Evolutionary conservation across 2,113 vertebrate genomes (phyloP), one percentile per base, ranked within the genome.

Genomic region (Hypanus sabinus): DNA sequence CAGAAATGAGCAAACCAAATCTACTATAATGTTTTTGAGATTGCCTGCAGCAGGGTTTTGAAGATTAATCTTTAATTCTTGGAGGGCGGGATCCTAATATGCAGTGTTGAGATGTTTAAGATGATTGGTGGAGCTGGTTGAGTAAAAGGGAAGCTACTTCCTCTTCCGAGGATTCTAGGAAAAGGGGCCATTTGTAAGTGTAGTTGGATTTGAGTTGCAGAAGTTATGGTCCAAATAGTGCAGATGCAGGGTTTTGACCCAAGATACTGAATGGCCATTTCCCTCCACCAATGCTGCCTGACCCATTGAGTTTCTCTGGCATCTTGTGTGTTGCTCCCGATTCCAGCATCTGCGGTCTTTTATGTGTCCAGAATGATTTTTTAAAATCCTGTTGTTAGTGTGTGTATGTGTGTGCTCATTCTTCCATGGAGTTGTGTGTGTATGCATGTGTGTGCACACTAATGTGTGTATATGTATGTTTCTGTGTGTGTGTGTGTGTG

Each of bases 31-130:
- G 55, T 60, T 60, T n/a, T 16, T 30, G 27, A 27, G 27, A 30
- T 33, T 88, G 30, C 57, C 62, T 30, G 60, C 14, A 62, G 60
- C 85, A 62, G 5, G 62, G 30, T 33, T 65, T 33, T 30, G 57
- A 60, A 88, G 57, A 88, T 65, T n/a, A 88, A 88, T n/a, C 27
- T 87, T 87, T 57, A 88, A 65, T 62, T 30, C 85, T 57, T 65
- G 85, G 30, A 30, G 57, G n/a, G n/a, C n/a, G 14, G 27, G 62
- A 57, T 8, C 20, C 22, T 46, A 55, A 87, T 65, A 16, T 88
- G 57, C 60, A n/a, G 60, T 14, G 62, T 62, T n/a, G 30, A 88
- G 57, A n/a, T 88, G 85, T 62, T 88, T 60, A 88, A 33, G 57
- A 65, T 62, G 3, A n/a, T 88, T 62, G 62, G 62, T 62, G 85